Evolutionary conservation across 2,888 invertebrate species (phyloP), one percentile per base, ranked within the genome.

Genomic region (Agrochola lychnidis): DNA sequence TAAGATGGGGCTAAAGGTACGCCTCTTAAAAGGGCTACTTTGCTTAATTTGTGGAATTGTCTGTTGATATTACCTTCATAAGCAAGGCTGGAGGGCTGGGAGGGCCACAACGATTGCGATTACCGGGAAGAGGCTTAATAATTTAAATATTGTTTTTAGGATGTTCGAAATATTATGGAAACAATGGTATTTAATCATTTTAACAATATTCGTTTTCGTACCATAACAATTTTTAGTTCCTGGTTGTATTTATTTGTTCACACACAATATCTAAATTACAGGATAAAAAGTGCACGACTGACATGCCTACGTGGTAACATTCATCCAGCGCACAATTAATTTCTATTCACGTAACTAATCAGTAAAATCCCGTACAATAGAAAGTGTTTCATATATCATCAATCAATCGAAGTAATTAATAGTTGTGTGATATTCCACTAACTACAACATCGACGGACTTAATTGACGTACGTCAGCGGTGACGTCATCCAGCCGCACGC

Each of bases 41-140:
- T 80, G 48, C 76, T 76, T 76, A 84, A 84, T 84, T 80, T 84
- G 63, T 84, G 76, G 59, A 83, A 83, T 83, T 83, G 84, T 76
- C 75, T 80, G 81, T 76, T 82, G 69, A 62, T 82, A 59, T 79
- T 81, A 45, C 79, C 51, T 80, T 62, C 42, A 76, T 42, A 59
- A 70, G 76, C 45, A 56, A 67, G 57, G 30, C 36, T n/a, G 62
- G 48, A 53, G 79, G 40, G 57, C 63, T 9, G 51, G 14, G 36
- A 25, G 36, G 25, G 19, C 36, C 36, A 30, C n/a, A 19, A 59
- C 19, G 36, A 48, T 59, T 48, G 40, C 36, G 68, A 73, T 83
- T 83, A 79, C 68, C 45, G 36, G 53, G 12, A 36, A 67, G 59
- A 69, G 30, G 68, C 64, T 80, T 67, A 25, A 36, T 67, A 61